Evolutionary conservation across 2,113 vertebrate genomes (phyloP).

Genomic region (Pardalotus punctatus): DNA sequence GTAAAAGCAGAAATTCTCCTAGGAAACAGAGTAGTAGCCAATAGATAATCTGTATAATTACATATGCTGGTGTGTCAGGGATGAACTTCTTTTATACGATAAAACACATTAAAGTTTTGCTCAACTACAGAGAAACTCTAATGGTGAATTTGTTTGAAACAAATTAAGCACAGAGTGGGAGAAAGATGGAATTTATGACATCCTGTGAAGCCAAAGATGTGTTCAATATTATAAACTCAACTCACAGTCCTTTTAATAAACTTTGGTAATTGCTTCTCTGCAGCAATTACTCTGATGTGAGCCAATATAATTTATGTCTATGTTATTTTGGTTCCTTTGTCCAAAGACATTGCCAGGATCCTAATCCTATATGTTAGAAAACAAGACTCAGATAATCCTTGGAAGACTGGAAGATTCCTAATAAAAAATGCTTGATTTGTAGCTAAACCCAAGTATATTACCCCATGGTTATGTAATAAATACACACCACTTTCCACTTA

Average conservation of each 20-base stretch:
- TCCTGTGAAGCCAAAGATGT: background rate
- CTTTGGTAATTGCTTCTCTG: background rate
- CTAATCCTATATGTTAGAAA: background rate
- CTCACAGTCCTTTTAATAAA: background rate
- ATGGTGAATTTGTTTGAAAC: background rate
- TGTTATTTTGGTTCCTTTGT: rapidly evolving
- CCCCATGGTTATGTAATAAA: background rate
- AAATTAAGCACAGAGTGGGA: background rate
- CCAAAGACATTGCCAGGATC: background rate
- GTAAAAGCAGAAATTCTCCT: background rate
- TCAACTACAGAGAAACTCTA: background rate
- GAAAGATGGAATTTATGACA: background rate
- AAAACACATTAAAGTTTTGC: background rate
- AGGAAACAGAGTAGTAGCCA: background rate
- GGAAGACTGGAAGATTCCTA: background rate
- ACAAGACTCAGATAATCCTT: background rate
- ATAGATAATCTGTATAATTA: background rate
- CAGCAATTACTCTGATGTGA: background rate
- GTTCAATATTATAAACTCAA: background rate
- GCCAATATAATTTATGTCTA: background rate
- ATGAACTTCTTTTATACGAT: background rate
- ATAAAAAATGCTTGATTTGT: background rate
- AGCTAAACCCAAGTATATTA: background rate
- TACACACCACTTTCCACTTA: background rate
- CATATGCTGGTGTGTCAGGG: background rate